Percentiles rank a stretch among this genome's conserved stretches.
Conservation (phyloP, 2,797 vertebrate genomes). For the Steatocranus sp. region DNA sequence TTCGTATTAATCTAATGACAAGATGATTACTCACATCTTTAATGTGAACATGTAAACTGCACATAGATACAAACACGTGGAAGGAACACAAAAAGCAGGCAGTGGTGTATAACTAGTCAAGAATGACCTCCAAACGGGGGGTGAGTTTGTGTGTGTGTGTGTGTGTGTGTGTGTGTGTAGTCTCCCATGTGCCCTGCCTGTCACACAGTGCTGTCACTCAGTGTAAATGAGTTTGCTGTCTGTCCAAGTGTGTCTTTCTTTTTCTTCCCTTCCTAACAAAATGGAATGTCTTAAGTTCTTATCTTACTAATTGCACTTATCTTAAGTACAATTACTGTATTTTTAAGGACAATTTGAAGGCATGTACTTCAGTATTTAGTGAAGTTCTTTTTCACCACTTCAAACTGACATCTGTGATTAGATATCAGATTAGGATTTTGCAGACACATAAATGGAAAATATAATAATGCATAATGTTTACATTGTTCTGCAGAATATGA, state of each 20-base stretch:
- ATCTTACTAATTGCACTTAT: neutral
- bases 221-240: constrained; percentile 41
- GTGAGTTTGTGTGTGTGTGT: neutral
- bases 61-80: constrained; percentile 27
- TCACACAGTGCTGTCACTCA: constrained; percentile 48
- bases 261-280: neutral
- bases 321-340: neutral
- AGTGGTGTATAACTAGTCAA: neutral
- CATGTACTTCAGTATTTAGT: neutral
- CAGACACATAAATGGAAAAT: neutral
- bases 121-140: constrained; percentile 19
- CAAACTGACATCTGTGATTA: neutral
- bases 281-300: neutral
- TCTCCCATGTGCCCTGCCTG: constrained; percentile 14
- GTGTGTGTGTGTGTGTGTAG: neutral
- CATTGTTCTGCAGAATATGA: neutral
- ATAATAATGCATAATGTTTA: neutral
- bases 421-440: neutral
- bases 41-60: constrained; percentile 18
- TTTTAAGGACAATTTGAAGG: neutral
- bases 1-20: neutral
- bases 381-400: neutral
- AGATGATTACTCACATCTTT: constrained; percentile 21
- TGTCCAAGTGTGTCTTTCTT: constrained; percentile 28
- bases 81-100: constrained; percentile 11